A percentile compares a stretch with the other conserved stretches of the same genome.
Conservation (phyloP, 2,888 invertebrate species). For the Apeira syringaria region DNA sequence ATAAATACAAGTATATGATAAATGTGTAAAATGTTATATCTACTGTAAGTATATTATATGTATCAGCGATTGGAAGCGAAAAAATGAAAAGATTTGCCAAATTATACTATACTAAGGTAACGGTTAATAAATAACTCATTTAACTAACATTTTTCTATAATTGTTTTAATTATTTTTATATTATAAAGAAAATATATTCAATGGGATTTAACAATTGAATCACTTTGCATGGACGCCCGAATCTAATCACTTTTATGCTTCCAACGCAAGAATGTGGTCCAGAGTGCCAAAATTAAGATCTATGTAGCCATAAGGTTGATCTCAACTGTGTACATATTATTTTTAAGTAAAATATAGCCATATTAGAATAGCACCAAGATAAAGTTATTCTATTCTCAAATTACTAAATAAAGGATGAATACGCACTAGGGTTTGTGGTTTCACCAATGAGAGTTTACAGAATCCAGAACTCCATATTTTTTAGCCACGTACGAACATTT, state of each 20-base stretch:
- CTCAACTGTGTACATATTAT: constrained; percentile 74
- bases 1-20: constrained; percentile 17
- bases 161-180: too few relatives aligned
- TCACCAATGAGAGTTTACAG: too few relatives aligned
- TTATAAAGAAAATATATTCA: too few relatives aligned
- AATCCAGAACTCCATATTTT: too few relatives aligned
- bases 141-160: too few relatives aligned
- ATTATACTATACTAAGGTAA: too few relatives aligned
- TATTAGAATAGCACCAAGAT: constrained; percentile 26
- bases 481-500: constrained; percentile 21
- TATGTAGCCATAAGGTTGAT: constrained; percentile 75
- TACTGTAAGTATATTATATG: constrained; percentile 4
- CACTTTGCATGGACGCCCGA: too few relatives aligned
- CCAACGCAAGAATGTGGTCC: constrained; percentile 62
- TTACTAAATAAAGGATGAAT: too few relatives aligned
- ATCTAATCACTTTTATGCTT: neutral
- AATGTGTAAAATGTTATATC: constrained; percentile 5
- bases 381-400: neutral
- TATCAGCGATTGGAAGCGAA: constrained; percentile 9
- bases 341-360: constrained; percentile 28
- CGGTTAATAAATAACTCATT: too few relatives aligned
- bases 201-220: too few relatives aligned
- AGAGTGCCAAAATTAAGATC: constrained; percentile 80
- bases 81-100: constrained; percentile 17
- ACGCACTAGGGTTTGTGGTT: too few relatives aligned